A percentile compares a stretch with the other conserved stretches of the same genome.
Conservation (phyloP, 2,888 invertebrate species). For the Gymnosoma rotundatum region DNA sequence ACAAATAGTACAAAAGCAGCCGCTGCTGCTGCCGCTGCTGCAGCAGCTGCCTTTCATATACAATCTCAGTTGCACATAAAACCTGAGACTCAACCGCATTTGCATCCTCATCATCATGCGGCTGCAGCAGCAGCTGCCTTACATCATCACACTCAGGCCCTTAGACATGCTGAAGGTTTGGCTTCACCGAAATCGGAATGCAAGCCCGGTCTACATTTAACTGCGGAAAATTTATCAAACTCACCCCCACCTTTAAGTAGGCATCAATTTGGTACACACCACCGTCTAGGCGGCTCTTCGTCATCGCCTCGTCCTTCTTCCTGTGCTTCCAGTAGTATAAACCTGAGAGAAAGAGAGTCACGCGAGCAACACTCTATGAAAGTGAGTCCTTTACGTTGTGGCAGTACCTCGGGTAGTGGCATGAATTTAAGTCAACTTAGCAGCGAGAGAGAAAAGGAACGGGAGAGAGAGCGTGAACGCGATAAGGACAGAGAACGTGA, state of each 20-base stretch:
- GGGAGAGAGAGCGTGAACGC: constrained; percentile 63
- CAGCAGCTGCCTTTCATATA: constrained; percentile 79
- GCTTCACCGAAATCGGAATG: constrained; percentile 77
- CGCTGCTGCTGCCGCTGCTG: constrained; percentile 75
- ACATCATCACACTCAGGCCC: constrained; percentile 71
- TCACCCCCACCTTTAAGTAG: constrained; percentile 50
- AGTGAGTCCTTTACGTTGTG: constrained; percentile 75
- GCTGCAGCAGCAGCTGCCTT: constrained; percentile 69
- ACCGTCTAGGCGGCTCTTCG: constrained; percentile 60
- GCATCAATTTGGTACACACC: constrained; percentile 55
- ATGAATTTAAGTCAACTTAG: constrained; percentile 75
- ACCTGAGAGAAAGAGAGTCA: constrained; percentile 66
- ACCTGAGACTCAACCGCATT: constrained; percentile 79
- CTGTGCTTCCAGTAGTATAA: constrained; percentile 67
- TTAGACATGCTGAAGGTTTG: constrained; percentile 74
- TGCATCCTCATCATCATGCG: constrained; percentile 74
- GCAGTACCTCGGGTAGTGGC: constrained; percentile 67
- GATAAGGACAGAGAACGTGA: constrained; percentile 72
- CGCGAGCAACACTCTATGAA: constrained; percentile 72
- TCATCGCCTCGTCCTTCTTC: constrained; percentile 69
- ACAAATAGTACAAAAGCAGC: constrained; percentile 74
- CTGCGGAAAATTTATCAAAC: constrained; percentile 38
- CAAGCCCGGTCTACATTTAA: constrained; percentile 67
- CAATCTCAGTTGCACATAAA: constrained; percentile 80
- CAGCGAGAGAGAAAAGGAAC: constrained; percentile 64